phyloP scores from a whole-genome alignment of 2,888 invertebrate species.

The Ophion slaviceki region DNA sequence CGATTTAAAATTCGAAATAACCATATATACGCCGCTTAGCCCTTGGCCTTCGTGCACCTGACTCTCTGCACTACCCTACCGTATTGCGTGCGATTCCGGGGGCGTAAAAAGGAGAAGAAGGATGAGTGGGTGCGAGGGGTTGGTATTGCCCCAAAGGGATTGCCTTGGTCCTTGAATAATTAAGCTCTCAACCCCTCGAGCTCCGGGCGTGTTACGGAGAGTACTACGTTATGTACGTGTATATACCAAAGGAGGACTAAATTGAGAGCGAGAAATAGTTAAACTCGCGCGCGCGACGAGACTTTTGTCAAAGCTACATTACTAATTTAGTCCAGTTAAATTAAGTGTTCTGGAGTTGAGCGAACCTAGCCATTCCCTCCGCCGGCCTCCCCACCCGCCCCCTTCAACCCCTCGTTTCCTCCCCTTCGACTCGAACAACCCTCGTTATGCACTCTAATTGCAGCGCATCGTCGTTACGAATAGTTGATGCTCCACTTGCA shows the following conservation, averaged over 20 bases:
- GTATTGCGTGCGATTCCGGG: slow-evolving; percentile 50
- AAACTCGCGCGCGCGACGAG: neutral
- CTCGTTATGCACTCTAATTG: too few relatives aligned
- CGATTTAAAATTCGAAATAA: slow-evolving; percentile 11
- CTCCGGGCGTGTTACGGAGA: slow-evolving; percentile 27
- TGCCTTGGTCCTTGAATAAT: slow-evolving; percentile 72
- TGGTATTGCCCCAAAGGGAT: slow-evolving; percentile 54
- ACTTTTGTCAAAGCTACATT: slow-evolving; percentile 69
- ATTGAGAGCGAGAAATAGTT: neutral
- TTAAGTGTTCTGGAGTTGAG: slow-evolving; percentile 57
- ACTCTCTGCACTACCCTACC: neutral
- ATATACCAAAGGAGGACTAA: slow-evolving; percentile 8
- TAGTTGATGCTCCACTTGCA: too few relatives aligned
- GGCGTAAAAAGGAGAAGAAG: slow-evolving; percentile 28
- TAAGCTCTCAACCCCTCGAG: slow-evolving; percentile 65
- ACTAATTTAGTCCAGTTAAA: slow-evolving; percentile 67
- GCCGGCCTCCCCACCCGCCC: neutral
- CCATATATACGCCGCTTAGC: neutral
- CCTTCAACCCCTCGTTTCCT: neutral
- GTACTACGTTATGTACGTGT: neutral
- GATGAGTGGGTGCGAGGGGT: slow-evolving; percentile 8
- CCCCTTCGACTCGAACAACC: too few relatives aligned
- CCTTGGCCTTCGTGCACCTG: neutral
- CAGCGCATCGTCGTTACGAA: too few relatives aligned
- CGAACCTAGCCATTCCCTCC: slow-evolving; percentile 1